Percentiles rank a stretch among this genome's conserved stretches.
Conservation (phyloP, 2,113 vertebrate genomes). For the Dasyprocta punctata region DNA sequence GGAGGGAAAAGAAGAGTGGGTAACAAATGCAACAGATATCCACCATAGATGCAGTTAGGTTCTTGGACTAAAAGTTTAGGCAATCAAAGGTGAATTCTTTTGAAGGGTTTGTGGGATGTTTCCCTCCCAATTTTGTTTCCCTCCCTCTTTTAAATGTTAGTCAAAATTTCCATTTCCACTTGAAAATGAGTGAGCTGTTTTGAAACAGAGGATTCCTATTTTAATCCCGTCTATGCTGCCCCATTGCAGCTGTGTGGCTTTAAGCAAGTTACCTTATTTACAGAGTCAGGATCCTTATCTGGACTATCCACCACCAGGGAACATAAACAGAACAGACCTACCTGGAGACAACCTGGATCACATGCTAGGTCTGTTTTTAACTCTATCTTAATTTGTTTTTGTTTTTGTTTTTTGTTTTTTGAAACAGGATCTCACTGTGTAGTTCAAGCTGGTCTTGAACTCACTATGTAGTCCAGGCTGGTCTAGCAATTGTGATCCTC, state of each 20-base stretch:
- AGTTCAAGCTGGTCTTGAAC: not conserved
- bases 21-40: not conserved
- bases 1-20: not conserved
- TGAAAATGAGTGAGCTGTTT: not conserved
- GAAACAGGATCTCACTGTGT: not conserved
- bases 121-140: not conserved
- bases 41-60: not conserved
- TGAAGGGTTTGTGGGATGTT: not conserved
- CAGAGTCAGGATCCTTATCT: not conserved
- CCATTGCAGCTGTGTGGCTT: not conserved
- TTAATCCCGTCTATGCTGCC: not conserved
- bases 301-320: not conserved
- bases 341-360: not conserved
- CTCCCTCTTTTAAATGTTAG: not conserved
- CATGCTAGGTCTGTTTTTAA: not conserved
- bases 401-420: not conserved
- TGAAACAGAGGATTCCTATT: not conserved
- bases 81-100: conserved; percentile 17
- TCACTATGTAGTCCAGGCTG: not conserved
- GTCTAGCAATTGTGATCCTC: not conserved
- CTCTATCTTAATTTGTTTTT: not conserved
- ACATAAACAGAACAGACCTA: not conserved
- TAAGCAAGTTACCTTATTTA: not conserved
- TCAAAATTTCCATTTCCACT: not conserved
- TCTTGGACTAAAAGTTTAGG: not conserved